phyloP scores from a whole-genome alignment of 2,797 vertebrate species.

The Tragopan temminckii region DNA sequence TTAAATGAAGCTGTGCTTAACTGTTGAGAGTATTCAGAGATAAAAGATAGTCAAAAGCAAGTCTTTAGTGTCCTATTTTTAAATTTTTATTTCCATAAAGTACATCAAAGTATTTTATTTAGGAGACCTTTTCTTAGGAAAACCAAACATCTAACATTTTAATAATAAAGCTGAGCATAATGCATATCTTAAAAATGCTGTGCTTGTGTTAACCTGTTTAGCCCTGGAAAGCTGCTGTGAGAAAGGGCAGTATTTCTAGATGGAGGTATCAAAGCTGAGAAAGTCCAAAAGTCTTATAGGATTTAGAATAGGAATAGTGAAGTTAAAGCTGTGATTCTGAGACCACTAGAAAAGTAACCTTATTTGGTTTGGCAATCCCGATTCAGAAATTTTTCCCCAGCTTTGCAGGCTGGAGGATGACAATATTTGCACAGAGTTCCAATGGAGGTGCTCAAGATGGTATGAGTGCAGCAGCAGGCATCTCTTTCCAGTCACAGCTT shows the following conservation, averaged over 20 bases:
- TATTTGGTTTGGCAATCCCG: not conserved
- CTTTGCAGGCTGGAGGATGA: not conserved
- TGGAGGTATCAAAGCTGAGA: not conserved
- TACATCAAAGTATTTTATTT: slow-evolving; percentile 21
- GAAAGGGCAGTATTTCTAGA: not conserved
- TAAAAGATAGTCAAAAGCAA: not conserved
- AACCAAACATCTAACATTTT: not conserved
- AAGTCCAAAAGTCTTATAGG: not conserved
- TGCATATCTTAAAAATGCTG: not conserved
- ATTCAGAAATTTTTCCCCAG: not conserved
- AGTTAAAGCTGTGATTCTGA: not conserved
- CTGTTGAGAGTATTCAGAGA: not conserved
- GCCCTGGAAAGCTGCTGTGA: not conserved
- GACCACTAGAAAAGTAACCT: not conserved
- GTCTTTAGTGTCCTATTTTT: not conserved
- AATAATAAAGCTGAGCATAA: not conserved
- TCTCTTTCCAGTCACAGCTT: not conserved
- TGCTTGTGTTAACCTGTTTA: not conserved
- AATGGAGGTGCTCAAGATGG: not conserved
- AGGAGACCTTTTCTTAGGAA: not conserved
- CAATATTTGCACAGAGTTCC: not conserved
- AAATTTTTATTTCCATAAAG: slow-evolving; percentile 42
- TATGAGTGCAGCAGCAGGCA: not conserved
- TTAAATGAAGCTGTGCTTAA: not conserved
- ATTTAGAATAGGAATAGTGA: not conserved